Base-by-base conservation (phyloP, 2,888 invertebrate species). In the Coremacera marginata region DNA sequence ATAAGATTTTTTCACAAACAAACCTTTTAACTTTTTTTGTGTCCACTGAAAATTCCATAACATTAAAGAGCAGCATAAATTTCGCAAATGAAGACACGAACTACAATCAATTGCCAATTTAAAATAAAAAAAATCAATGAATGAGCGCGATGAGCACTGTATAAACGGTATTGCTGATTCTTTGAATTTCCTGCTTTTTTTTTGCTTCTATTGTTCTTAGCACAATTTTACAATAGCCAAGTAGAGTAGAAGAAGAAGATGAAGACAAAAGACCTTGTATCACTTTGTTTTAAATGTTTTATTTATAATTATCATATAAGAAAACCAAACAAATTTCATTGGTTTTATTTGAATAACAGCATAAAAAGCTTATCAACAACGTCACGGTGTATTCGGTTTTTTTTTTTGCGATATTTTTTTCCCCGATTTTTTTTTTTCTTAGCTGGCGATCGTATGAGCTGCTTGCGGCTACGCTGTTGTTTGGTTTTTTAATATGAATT, bases 41-140 rank as follows among this genome's bases (percentile, higher is more conserved):
- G 86, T 86, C 87, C 87, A 86, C 84, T 87, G 86, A 83, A 87
- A 87, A 81, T 87, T 87, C 87, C 86, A 86, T 87, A 87, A 86
- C 86, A 87, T 87, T 81, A 86, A 87, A 85, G 80, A 84, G 82
- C 81, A 82, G 87, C 86, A 87, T 86, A 86, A 83, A 87, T 85
- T 84, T 82, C 81, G 81, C 74, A 84, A 82, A 82, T 82, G 81
- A 80, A 83, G 84, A 80, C 86, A 86, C 83, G 81, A 83, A 77
- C 70, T 71, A 44, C 77, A 80, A 77, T 71, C 79, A 76, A 76
- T 77, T 76, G 49, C 73, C 25, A 34, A 11, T 14, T 19, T 4
- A 14, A 67, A 2, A 19, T 55, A 11, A 25, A 27, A 70, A n/a
- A 70, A 31, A n/a, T 31, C 34, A 68, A 22, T 14, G 31, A 11